Percentiles rank a stretch among this genome's conserved stretches.
Evolutionary conservation across 2,797 vertebrate genomes (phyloP).

Genomic region (Strix occidentalis): DNA sequence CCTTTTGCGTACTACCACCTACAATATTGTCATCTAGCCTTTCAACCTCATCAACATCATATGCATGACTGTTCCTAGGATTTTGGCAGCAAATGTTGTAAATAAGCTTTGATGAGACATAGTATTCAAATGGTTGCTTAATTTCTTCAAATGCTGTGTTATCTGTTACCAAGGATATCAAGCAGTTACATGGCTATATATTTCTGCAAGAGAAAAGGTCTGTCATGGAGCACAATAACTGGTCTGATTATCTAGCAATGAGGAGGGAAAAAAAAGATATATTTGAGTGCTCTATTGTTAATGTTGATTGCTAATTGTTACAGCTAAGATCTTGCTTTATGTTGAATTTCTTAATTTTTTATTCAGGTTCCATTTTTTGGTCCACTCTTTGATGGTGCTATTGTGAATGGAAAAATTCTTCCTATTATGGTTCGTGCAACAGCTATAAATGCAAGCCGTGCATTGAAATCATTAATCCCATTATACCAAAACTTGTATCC

Average conservation of each 20-base stretch:
- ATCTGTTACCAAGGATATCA: constrained; percentile 54
- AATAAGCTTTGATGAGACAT: constrained; percentile 31
- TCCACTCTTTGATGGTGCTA: constrained; percentile 96
- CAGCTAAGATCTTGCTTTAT: constrained; percentile 34
- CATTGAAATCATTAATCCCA: constrained; percentile 95
- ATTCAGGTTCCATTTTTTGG: constrained; percentile 95
- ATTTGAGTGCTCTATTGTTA: constrained; percentile 55
- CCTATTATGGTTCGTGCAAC: constrained; percentile 96
- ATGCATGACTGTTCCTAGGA: neutral
- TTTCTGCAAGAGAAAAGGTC: constrained; percentile 38
- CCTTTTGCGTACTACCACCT: neutral
- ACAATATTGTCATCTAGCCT: neutral
- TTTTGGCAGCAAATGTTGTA: constrained; percentile 19
- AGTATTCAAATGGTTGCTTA: constrained; percentile 44
- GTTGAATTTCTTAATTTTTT: constrained; percentile 69
- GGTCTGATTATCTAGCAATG: constrained; percentile 46
- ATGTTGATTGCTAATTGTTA: constrained; percentile 68
- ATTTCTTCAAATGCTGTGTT: constrained; percentile 38
- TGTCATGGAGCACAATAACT: constrained; percentile 57
- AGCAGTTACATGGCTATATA: constrained; percentile 22
- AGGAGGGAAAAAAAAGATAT: constrained; percentile 5
- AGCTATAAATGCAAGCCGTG: constrained; percentile 97
- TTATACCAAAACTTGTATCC: constrained; percentile 99
- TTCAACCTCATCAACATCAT: neutral
- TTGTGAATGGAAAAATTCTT: constrained; percentile 96